phyloP scores from a whole-genome alignment of 2,113 vertebrate genomes.

The Tragelaphus scriptus region DNA sequence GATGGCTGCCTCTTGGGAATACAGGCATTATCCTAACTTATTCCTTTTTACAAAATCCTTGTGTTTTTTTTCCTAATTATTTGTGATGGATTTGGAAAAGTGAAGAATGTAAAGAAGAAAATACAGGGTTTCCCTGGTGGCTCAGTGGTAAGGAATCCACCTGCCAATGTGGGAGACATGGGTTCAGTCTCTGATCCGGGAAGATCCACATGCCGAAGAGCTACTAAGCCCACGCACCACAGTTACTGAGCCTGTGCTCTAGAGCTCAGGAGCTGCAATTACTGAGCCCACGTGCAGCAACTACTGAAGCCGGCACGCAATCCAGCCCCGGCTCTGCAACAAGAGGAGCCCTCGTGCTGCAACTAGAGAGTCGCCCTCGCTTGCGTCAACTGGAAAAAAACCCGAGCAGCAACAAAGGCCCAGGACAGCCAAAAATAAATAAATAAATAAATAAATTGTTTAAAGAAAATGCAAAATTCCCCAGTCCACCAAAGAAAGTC shows the following conservation, averaged over 20 bases:
- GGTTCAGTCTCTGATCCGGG: background rate
- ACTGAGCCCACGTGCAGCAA: background rate
- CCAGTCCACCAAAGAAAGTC: background rate
- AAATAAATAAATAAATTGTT: background rate
- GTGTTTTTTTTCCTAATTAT: background rate
- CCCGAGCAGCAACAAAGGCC: background rate
- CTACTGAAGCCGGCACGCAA: accelerated
- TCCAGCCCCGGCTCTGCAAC: background rate
- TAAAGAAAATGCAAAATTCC: background rate
- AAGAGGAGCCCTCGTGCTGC: background rate
- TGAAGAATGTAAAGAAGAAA: background rate
- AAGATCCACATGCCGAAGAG: background rate
- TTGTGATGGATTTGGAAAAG: background rate
- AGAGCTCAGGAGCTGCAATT: background rate
- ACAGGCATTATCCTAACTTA: background rate
- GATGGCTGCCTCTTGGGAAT: background rate
- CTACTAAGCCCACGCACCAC: accelerated
- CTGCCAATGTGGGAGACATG: background rate
- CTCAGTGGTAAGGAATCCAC: background rate
- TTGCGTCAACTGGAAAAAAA: background rate
- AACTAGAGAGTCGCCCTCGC: background rate
- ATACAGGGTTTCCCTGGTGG: background rate
- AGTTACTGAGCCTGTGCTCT: background rate
- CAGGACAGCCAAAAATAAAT: background rate
- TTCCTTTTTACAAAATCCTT: background rate